A percentile compares a stretch with the other conserved stretches of the same genome.
Conservation (phyloP, 2,888 invertebrate genomes). For the Metallyticus violacea region DNA sequence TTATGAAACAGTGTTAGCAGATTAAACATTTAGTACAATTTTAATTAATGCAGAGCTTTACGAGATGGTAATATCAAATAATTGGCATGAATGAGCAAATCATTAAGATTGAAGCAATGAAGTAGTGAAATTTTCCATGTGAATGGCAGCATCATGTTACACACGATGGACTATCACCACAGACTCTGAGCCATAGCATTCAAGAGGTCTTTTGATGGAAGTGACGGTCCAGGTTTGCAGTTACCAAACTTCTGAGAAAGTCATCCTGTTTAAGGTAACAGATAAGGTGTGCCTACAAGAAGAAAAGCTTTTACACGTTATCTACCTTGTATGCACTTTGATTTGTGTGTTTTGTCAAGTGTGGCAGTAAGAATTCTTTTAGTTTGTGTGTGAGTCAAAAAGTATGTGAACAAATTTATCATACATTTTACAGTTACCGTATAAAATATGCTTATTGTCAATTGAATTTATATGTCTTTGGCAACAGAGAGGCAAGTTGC, state of each 20-base stretch:
- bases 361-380: background rate
- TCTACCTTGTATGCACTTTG: background rate
- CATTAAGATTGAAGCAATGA: background rate
- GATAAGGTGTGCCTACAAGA: background rate
- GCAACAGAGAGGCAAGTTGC: background rate
- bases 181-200: background rate
- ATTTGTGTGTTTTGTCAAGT: background rate
- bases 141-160: background rate
- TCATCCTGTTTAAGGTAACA: background rate
- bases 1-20: background rate
- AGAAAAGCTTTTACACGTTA: background rate
- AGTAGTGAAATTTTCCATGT: background rate
- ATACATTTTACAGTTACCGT: background rate
- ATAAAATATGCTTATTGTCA: background rate
- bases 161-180: background rate
- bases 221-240: background rate
- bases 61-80: background rate
- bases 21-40: background rate
- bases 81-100: background rate
- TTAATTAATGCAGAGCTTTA: background rate
- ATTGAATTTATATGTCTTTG: background rate
- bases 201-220: background rate
- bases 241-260: background rate
- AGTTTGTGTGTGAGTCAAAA: background rate
- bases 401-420: background rate